Base-by-base conservation (phyloP, 2,797 vertebrate genomes). In the Amphiprion clarkii region DNA sequence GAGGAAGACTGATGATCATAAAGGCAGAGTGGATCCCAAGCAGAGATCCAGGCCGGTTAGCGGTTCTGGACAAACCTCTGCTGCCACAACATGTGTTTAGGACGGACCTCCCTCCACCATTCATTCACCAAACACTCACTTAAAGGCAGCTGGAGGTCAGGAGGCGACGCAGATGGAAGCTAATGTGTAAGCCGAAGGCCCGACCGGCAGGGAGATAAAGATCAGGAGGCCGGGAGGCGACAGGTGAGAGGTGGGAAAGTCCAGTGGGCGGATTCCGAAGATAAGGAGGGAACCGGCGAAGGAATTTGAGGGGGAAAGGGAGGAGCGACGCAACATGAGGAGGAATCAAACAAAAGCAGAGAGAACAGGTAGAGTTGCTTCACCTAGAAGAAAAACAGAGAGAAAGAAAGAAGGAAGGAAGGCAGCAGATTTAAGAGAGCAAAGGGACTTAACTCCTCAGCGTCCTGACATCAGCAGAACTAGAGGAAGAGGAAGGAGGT, bases 281-380 rank as follows among this genome's bases (percentile, higher is more conserved):
- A 90, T 89, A 88, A 90, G 84, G 51, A 81, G 74, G 66, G 62
- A 85, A 64, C 71, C 71, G 55, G 83, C 78, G 13, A 76, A 89
- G 90, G 93, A 94, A 93, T 93, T 85, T 81, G 58, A 78, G 76
- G 55, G 68, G 71, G 72, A 81, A 71, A 83, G 88, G 88, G 89
- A 89, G 90, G 89, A 88, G 90, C 81, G 44, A 79, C 71, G 81
- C 67, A 81, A 83, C 76, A 84, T 76, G 83, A 56, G 25, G 51
- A 79, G 48, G 68, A 83, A 60, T 76, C 17, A 57, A 74, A 87
- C 48, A 79, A 86, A 85, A 36, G 33, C 33, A 29, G 53, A 76
- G 40, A 60, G 64, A 73, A 71, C 82, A 82, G 87, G 88, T 83
- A 84, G 64, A 79, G 82, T 79, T 67, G 51, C 77, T 77, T 51